Evolutionary conservation across 2,113 vertebrate species (phyloP).

Genomic region (Ceratotherium simum): DNA sequence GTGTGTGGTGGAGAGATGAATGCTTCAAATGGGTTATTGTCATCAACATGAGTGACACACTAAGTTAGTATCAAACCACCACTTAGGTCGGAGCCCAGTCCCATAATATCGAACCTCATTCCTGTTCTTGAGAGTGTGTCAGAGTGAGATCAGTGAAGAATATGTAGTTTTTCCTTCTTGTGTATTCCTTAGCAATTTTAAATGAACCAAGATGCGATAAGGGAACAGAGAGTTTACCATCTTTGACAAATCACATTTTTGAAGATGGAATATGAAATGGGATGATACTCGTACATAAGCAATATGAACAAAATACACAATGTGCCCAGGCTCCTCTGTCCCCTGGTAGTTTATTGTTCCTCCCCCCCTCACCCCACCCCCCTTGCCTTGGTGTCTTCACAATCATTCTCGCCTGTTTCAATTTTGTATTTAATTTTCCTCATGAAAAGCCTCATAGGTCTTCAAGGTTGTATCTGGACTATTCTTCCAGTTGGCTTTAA

Average conservation of each 20-base stretch:
- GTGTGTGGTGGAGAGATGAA: not conserved
- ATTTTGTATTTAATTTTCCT: slow-evolving; percentile 17
- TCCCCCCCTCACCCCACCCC: no score
- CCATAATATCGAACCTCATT: not conserved
- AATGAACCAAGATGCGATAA: not conserved
- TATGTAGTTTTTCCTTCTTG: not conserved
- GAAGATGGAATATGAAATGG: not conserved
- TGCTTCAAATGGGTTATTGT: not conserved
- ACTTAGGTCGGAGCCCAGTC: not conserved
- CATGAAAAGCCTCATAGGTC: not conserved
- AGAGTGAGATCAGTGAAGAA: not conserved
- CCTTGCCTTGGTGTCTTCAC: not conserved
- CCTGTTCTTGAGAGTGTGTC: not conserved
- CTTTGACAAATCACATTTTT: not conserved
- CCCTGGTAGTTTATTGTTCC: not conserved
- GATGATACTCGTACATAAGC: not conserved
- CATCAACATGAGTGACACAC: not conserved
- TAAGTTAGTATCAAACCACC: not conserved
- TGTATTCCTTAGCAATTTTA: slow-evolving; percentile 28
- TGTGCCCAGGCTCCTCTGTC: not conserved
- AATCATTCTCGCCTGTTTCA: not conserved
- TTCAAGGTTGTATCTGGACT: not conserved
- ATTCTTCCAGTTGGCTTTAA: not conserved
- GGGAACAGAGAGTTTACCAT: not conserved
- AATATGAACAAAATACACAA: not conserved